Base-by-base conservation (phyloP, 2,113 vertebrate species). In the Barbus barbus region DNA sequence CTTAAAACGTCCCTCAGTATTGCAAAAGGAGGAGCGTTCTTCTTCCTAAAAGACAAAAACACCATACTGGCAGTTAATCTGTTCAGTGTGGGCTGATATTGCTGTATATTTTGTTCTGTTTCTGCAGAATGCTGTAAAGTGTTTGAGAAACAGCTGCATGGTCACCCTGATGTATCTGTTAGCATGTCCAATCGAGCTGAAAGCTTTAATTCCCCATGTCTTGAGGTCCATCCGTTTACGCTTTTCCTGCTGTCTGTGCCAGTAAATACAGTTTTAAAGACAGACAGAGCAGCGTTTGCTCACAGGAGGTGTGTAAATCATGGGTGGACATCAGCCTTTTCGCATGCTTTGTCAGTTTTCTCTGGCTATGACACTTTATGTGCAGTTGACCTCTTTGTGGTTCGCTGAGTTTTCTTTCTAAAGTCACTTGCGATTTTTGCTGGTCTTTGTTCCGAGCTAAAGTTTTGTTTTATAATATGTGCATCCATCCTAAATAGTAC, bases 171-270 rank as follows among this genome's bases (percentile, higher is more conserved):
- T 86, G 88, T 86, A 88, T 84, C 87, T 82, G 33, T 67, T 85
- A 84, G 89, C 91, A 88, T 91, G 90, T 91, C 88, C 84, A 92
- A 92, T 92, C 86, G 89, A 88, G 85, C 83, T 89, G 90, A 92
- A 88, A 81, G 87, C 88, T 92, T 33, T 91, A 89, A 93, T 93
- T 90, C 92, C 87, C 90, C 88, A 91, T 88, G 90, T 91, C 89
- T 88, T 65, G 60, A 81, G 83, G 83, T 89, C 91, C 86, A 89
- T 92, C 87, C 65, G 85, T 84, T 78, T 65, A 44, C 84, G 79
- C 87, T 86, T 85, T 67, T 63, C 85, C 67, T 82, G 26, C 65
- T 83, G 53, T 36, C 53, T 78, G 38, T 65, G 63, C 75, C 72
- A 41, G 89, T 84, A 90, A 91, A 90, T 87, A 89, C 78, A 88